Evolutionary conservation across 2,113 vertebrate species (phyloP), one percentile per base, ranked within the genome.

Genomic region (Terrapene triunguis): DNA sequence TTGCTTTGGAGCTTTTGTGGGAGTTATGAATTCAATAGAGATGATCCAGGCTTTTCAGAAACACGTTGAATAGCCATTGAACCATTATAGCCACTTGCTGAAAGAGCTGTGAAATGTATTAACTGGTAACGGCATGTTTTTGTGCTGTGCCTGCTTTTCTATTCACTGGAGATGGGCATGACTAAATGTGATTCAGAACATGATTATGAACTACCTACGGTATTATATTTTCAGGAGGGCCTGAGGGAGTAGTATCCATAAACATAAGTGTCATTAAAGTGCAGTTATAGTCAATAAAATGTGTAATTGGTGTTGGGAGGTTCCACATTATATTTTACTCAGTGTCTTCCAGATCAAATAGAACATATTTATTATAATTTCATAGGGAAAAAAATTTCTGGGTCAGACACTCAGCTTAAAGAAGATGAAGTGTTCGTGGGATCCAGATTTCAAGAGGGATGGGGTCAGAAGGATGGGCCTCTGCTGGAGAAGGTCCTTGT

Each of bases 1-100:
- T 93, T 96, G 97, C 97, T 97, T 95, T 89, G 93, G 95, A 84
- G 97, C 97, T 96, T 96, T 87, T 25, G 81, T 54, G 82, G 89
- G 94, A 92, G 93, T 74, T 92, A 92, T 95, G 96, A 84, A 96
- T 98, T 97, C 95, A 93, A 89, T 88, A 81, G 95, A 91, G 85
- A 96, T 91, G 90, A 96, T 83, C 35, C n/a, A 91, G 92, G 85
- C 86, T 94, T 90, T 96, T 97, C 98, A 94, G 81, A 92, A n/a
- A 47, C 93, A 29, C 86, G 48, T 86, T 78, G 89, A 78, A 91
- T 42, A 65, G 84, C 50, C 92, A 2, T 35, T 62, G 92, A 94
- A 88, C 6, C 1, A 54, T 88, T 50, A n/a, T 2, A 25, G 82
- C 87, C 48, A 24, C 17, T 29, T 38, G 22, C 69, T 91, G 76